A percentile compares a stretch with the other conserved stretches of the same genome.
These are phyloP conservation scores for Paradoxurus hermaphroditus DNA, from an alignment of 2,113 vertebrate species.

Conservation along the genomic window DNA sequence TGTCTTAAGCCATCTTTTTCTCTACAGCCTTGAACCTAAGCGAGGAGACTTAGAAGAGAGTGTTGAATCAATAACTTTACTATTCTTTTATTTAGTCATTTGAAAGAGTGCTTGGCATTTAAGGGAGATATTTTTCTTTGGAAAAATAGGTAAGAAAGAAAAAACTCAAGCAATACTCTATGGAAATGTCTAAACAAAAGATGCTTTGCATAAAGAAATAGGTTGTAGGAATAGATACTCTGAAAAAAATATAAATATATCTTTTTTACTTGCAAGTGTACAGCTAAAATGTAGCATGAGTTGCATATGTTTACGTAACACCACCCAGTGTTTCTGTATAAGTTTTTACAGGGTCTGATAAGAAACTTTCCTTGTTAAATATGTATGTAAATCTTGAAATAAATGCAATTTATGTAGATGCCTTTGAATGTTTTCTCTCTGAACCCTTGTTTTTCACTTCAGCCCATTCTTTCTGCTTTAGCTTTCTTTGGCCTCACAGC, in stretches of 20 bases:
- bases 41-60: not conserved
- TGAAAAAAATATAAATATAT: not conserved
- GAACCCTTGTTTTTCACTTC: not conserved
- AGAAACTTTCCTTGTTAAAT: not conserved
- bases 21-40: not conserved
- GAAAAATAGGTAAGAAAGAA: not conserved
- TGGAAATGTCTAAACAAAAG: not conserved
- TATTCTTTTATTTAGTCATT: constrained; percentile 15
- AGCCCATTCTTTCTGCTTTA: not conserved
- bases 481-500: not conserved
- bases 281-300: not conserved
- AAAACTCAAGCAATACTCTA: not conserved
- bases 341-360: not conserved
- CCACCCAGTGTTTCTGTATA: not conserved
- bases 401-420: not conserved
- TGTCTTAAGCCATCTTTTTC: not conserved
- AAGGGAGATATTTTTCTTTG: not conserved
- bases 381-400: constrained; percentile 3
- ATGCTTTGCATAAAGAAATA: constrained; percentile 11
- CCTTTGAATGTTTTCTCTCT: not conserved
- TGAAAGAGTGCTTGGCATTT: not conserved
- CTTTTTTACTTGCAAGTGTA: not conserved
- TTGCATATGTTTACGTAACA: not conserved
- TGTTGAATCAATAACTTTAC: not conserved
- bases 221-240: not conserved